Conservation (phyloP, 2,797 vertebrate species). For the Rhinichthys osculus region DNA sequence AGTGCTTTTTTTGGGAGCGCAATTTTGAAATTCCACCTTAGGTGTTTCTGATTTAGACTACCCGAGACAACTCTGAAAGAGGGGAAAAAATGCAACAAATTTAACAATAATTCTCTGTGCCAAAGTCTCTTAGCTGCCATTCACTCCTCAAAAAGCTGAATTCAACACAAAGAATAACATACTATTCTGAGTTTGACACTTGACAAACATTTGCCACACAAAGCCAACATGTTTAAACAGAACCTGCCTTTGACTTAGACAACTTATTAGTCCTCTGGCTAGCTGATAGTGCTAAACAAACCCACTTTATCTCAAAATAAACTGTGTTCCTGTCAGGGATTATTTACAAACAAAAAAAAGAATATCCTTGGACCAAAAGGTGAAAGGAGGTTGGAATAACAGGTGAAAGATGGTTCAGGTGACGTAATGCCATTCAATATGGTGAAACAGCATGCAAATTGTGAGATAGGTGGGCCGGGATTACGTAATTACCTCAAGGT, state of each 20-base stretch:
- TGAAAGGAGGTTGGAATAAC: not conserved
- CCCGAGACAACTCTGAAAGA: not conserved
- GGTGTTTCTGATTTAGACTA: not conserved
- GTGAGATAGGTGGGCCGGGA: not conserved
- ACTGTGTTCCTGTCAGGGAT: slow-evolving; percentile 57
- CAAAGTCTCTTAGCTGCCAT: slow-evolving; percentile 48
- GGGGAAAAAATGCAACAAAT: not conserved
- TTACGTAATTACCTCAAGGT: slow-evolving; percentile 18
- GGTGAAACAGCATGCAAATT: slow-evolving; percentile 31
- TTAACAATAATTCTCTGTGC: not conserved
- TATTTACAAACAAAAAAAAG: slow-evolving; percentile 8
- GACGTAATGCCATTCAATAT: slow-evolving; percentile 24
- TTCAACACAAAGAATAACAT: slow-evolving; percentile 65
- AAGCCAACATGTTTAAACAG: slow-evolving; percentile 63
- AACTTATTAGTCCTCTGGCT: slow-evolving; percentile 67
- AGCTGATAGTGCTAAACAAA: slow-evolving; percentile 64
- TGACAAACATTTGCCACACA: slow-evolving; percentile 57
- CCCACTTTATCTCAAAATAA: slow-evolving; percentile 68
- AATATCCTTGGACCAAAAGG: not conserved
- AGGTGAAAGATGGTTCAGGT: not conserved
- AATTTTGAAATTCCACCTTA: slow-evolving; percentile 12
- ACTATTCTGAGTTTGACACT: slow-evolving; percentile 66
- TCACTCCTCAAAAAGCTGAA: slow-evolving; percentile 52
- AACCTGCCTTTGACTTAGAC: slow-evolving; percentile 69
- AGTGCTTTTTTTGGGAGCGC: not conserved